Evolutionary conservation across 2,797 vertebrate species (phyloP).

Genomic region (Pteropus rufus): DNA sequence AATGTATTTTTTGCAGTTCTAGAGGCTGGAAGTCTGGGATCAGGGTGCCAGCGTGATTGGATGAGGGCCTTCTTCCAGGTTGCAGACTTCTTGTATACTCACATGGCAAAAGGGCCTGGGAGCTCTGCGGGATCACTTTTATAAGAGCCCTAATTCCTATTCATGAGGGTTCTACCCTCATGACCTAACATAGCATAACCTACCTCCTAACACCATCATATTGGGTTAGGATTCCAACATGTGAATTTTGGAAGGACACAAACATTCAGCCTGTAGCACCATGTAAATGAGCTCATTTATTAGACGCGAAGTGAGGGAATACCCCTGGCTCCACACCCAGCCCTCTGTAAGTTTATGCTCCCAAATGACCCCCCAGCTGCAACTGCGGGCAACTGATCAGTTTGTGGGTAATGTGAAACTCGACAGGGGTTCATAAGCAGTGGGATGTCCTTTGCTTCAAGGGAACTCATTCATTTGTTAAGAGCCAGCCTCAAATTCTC

Average conservation of each 20-base stretch:
- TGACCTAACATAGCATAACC: background rate
- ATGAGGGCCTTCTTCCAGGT: background rate
- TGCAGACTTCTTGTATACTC: background rate
- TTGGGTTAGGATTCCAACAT: background rate
- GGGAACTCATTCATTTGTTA: background rate
- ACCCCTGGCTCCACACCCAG: background rate
- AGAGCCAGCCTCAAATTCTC: background rate
- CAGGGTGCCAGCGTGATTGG: background rate
- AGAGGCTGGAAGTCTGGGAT: background rate
- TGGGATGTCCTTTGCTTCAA: background rate
- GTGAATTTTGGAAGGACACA: background rate
- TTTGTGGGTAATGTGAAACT: background rate
- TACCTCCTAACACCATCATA: background rate
- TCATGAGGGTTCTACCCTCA: background rate
- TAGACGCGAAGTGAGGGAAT: background rate
- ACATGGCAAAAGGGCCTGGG: background rate
- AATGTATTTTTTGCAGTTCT: background rate
- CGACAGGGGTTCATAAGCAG: background rate
- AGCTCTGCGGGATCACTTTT: background rate
- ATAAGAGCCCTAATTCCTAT: background rate
- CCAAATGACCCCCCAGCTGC: background rate
- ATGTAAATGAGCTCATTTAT: background rate
- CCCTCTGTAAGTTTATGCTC: no score
- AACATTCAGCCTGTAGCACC: background rate
- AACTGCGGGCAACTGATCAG: background rate